These are phyloP conservation scores for Synanthedon vespiformis DNA, from an alignment of 2,888 invertebrate genomes.

Conservation along the genomic window DNA sequence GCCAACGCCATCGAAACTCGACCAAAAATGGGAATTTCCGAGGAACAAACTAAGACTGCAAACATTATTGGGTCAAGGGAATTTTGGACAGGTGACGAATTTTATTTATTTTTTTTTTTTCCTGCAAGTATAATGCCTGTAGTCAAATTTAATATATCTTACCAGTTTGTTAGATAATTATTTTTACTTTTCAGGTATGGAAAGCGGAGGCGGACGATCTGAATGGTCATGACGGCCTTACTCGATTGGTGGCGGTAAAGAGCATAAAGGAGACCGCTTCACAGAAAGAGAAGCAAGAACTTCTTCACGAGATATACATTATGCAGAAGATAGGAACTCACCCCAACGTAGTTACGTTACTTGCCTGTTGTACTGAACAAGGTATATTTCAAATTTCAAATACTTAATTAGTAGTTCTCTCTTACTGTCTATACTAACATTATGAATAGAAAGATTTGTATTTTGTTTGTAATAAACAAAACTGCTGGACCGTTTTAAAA, in stretches of 20 bases:
- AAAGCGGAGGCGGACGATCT: slow-evolving; percentile 87
- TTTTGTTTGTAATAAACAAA: no score
- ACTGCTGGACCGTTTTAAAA: no score
- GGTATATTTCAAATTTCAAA: slow-evolving; percentile 52
- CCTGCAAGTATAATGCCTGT: no score
- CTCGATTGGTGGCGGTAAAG: slow-evolving; percentile 87
- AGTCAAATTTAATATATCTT: no score
- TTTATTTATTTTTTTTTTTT: not conserved
- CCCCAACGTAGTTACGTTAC: slow-evolving; percentile 83
- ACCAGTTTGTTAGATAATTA: not conserved
- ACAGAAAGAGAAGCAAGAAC: slow-evolving; percentile 81
- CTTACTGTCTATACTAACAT: no score
- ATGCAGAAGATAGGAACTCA: slow-evolving; percentile 88
- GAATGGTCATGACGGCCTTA: slow-evolving; percentile 80
- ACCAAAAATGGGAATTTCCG: slow-evolving; percentile 81
- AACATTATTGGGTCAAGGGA: slow-evolving; percentile 85
- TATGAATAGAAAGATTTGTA: no score
- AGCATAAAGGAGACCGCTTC: slow-evolving; percentile 84
- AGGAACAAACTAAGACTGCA: slow-evolving; percentile 81
- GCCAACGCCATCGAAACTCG: slow-evolving; percentile 65
- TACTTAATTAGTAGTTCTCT: not conserved
- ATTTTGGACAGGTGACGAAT: slow-evolving; percentile 79
- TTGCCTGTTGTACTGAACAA: slow-evolving; percentile 86
- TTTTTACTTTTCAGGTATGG: slow-evolving; percentile 72
- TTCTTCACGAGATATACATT: slow-evolving; percentile 78